Evolutionary conservation across 2,888 invertebrate genomes (phyloP).

Genomic region (Diplolepis rosae): DNA sequence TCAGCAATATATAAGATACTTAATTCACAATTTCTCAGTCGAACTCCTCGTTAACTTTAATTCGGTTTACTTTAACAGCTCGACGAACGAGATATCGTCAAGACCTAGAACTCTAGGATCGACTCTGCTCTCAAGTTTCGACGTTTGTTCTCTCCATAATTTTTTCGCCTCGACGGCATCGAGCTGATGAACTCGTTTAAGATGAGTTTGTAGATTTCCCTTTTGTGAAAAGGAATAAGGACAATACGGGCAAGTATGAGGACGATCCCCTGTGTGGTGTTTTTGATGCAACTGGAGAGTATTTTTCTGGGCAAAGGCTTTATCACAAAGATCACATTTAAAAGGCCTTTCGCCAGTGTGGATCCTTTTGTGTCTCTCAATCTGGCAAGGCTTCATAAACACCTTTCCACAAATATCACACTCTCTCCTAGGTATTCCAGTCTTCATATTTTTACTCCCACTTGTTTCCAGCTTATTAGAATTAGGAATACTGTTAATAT

Average conservation of each 20-base stretch:
- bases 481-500: conserved; percentile 12
- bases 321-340: conserved; percentile 77
- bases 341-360: conserved; percentile 79
- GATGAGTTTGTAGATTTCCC: conserved; percentile 78
- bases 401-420: conserved; percentile 74
- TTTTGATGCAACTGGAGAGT: conserved; percentile 78
- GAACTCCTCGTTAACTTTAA: not conserved
- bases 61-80: conserved; percentile 32
- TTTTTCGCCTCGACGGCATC: conserved; percentile 56
- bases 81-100: conserved; percentile 64
- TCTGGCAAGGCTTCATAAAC: conserved; percentile 76
- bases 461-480: not conserved
- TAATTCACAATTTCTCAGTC: not conserved
- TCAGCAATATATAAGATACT: not conserved
- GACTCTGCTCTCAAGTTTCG: conserved; percentile 50
- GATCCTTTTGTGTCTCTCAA: conserved; percentile 75
- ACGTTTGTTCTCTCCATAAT: conserved; percentile 42
- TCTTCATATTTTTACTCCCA: conserved; percentile 4
- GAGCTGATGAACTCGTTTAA: conserved; percentile 74
- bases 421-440: conserved; percentile 53
- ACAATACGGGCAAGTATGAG: conserved; percentile 77
- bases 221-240: conserved; percentile 78
- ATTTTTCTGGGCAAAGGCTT: conserved; percentile 78
- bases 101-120: conserved; percentile 57
- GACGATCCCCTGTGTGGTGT: conserved; percentile 77